These are phyloP conservation scores for Cardiocondyla obscurior DNA, from an alignment of 1,140 invertebrate genomes.

Conservation along the genomic window DNA sequence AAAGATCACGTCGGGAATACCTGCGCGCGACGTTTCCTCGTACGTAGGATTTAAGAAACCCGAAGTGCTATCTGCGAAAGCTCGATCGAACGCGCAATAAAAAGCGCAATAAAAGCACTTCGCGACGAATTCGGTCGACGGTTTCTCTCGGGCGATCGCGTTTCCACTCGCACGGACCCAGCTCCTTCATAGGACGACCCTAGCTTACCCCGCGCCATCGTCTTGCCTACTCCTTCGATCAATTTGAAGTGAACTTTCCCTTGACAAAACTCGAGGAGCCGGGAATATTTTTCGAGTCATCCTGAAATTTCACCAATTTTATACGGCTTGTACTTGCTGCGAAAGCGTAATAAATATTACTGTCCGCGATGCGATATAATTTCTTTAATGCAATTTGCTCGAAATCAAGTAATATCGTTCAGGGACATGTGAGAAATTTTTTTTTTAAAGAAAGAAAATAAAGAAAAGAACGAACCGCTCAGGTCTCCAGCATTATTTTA, in stretches of 20 bases:
- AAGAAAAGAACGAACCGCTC: neutral
- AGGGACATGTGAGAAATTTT: neutral
- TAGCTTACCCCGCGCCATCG: neutral
- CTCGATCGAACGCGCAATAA: constrained; percentile 52
- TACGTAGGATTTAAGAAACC: constrained; percentile 44
- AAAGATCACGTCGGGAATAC: neutral
- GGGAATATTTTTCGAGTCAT: neutral
- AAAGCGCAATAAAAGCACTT: constrained; percentile 52
- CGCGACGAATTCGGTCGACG: constrained; percentile 50
- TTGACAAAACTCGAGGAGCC: constrained; percentile 6
- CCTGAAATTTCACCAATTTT: neutral
- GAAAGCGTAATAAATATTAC: neutral
- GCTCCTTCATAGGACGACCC: neutral
- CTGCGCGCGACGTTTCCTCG: constrained; percentile 27
- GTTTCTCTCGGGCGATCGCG: constrained; percentile 41
- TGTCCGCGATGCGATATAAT: neutral
- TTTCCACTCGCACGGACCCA: constrained; percentile 35
- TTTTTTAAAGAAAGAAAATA: neutral
- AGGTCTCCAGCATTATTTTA: neutral
- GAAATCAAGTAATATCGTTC: neutral
- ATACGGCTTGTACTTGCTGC: neutral
- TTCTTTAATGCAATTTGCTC: neutral
- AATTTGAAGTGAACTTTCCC: constrained; percentile 34
- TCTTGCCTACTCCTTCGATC: neutral
- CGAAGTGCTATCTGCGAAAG: constrained; percentile 52